A percentile compares a stretch with the other conserved stretches of the same genome.
Evolutionary conservation across 1,140 invertebrate genomes (phyloP).

Genomic region (Pachyrhynchus sulphureomaculatus): DNA sequence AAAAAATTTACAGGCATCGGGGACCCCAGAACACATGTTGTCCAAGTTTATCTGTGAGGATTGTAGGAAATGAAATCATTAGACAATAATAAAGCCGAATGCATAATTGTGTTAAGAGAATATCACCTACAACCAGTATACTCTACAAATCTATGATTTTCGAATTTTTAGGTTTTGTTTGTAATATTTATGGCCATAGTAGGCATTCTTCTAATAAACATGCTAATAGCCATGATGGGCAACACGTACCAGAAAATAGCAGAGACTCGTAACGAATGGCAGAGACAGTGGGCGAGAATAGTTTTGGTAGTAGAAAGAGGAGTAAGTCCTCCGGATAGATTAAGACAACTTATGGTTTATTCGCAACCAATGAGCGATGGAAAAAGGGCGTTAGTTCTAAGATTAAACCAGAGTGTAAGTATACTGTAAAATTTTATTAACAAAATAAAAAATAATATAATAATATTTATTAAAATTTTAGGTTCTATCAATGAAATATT

Average conservation of each 20-base stretch:
- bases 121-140: too few species aligned
- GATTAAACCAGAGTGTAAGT: slow-evolving; percentile 77
- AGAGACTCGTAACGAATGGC: slow-evolving; percentile 97
- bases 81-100: too few species aligned
- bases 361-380: slow-evolving; percentile 96
- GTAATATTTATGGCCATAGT: slow-evolving; percentile 96
- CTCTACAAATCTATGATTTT: too few species aligned
- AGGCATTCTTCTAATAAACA: slow-evolving; percentile 92
- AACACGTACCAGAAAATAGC: slow-evolving; percentile 98
- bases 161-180: slow-evolving; percentile 79
- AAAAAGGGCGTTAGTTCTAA: slow-evolving; percentile 79
- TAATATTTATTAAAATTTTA: too few species aligned
- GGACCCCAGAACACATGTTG: too few species aligned
- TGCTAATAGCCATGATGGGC: slow-evolving; percentile 99
- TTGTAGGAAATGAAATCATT: too few species aligned
- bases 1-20: too few species aligned
- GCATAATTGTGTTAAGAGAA: too few species aligned
- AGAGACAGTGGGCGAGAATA: slow-evolving; percentile 95
- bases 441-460: too few species aligned
- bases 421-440: not conserved
- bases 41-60: too few species aligned
- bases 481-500: too few species aligned
- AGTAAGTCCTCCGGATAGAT: slow-evolving; percentile 81
- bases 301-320: slow-evolving; percentile 95
- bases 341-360: slow-evolving; percentile 84